Evolutionary conservation across 2,797 vertebrate species (phyloP).

Genomic region (Girardinus metallicus): DNA sequence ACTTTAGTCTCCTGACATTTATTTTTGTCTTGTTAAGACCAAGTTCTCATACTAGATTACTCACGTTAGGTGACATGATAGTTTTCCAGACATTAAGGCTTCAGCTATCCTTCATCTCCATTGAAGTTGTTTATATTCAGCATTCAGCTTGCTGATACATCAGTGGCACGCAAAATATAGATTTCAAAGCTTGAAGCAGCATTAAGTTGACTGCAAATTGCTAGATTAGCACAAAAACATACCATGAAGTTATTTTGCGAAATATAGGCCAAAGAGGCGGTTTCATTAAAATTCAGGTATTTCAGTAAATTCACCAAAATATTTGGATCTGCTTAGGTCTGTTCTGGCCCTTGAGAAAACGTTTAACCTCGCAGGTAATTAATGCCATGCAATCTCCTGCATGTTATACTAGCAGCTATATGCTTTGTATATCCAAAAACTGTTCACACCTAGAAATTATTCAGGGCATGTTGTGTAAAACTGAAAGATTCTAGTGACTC

Average conservation of each 20-base stretch:
- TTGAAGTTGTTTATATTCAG: neutral
- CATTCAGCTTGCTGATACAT: neutral
- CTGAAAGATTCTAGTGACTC: neutral
- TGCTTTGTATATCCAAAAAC: neutral
- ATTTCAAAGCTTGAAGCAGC: neutral
- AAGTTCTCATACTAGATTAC: neutral
- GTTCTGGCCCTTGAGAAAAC: neutral
- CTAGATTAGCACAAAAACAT: neutral
- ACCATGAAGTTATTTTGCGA: neutral
- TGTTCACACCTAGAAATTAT: neutral
- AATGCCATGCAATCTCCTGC: too few species aligned
- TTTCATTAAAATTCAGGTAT: neutral
- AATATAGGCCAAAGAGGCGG: neutral
- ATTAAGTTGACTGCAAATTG: neutral
- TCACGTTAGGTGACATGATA: neutral
- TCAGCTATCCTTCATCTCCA: neutral
- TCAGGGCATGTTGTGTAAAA: neutral
- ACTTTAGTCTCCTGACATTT: too few species aligned
- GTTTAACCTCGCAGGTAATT: neutral
- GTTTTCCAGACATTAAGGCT: neutral
- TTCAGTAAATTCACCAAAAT: neutral
- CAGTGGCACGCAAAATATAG: neutral
- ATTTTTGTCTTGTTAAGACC: neutral
- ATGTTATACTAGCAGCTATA: neutral
- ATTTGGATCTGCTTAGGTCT: neutral